phyloP scores from a whole-genome alignment of 2,113 vertebrate genomes.

The Nannobrachium achirus region DNA sequence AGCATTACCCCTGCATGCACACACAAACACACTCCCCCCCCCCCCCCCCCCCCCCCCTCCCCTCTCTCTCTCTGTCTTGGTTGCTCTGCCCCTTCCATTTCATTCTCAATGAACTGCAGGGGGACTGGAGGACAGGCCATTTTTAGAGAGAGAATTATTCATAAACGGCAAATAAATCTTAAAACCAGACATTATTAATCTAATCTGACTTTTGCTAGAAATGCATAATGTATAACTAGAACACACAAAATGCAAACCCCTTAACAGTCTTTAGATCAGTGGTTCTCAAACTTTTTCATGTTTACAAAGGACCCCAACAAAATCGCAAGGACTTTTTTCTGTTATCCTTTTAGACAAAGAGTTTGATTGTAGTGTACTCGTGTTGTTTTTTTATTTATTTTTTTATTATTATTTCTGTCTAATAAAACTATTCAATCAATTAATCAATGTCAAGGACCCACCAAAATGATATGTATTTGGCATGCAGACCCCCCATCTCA shows the following conservation, averaged over 20 bases:
- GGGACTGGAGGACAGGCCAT: constrained; percentile 64
- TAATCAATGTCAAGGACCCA: no score
- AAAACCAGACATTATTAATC: constrained; percentile 43
- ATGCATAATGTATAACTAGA: constrained; percentile 43
- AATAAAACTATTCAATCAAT: no score
- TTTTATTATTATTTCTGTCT: no score
- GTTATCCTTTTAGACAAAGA: no score
- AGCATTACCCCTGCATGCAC: constrained; percentile 35
- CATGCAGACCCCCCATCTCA: no score
- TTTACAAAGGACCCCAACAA: no score
- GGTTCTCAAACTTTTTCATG: no score
- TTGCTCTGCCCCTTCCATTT: constrained; percentile 5
- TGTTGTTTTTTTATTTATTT: no score
- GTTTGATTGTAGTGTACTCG: no score
- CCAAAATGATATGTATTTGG: no score
- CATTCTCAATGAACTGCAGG: constrained; percentile 66
- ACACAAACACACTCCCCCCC: constrained; percentile 14
- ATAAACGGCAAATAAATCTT: constrained; percentile 56
- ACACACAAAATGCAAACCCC: constrained; percentile 38
- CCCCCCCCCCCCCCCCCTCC: constrained; percentile 31
- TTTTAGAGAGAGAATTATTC: constrained; percentile 47
- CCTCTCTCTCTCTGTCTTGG: constrained; percentile 24
- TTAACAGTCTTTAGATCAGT: constrained; percentile 14
- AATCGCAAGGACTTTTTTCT: no score
- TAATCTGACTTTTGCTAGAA: constrained; percentile 42